Conservation (phyloP, 2,113 vertebrate species). For the Willisornis vidua region DNA sequence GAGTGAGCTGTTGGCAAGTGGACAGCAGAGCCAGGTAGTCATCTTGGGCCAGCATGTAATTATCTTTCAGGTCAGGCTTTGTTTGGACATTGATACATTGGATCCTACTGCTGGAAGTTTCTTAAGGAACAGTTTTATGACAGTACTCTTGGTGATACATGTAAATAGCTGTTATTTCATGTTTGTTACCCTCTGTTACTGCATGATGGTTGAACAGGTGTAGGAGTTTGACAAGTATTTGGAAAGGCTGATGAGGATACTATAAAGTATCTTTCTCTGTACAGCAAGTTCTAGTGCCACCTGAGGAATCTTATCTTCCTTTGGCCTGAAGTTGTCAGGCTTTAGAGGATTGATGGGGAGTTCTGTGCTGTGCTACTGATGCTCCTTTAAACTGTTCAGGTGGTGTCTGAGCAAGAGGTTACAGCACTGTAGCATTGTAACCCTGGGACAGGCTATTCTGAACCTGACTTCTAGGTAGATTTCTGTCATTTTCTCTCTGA, state of each 20-base stretch:
- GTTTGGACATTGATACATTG: neutral
- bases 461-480: neutral
- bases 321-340: conserved; percentile 81
- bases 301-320: conserved; percentile 78
- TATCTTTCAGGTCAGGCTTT: neutral
- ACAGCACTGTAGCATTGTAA: neutral
- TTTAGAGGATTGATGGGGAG: conserved; percentile 70
- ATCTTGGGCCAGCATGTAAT: neutral
- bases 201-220: conserved; percentile 1
- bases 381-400: neutral
- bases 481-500: neutral
- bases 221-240: conserved; percentile 80
- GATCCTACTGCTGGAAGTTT: neutral
- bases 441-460: neutral
- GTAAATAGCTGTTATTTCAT: neutral
- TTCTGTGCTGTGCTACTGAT: conserved; percentile 57
- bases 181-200: conserved; percentile 2
- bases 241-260: conserved; percentile 81
- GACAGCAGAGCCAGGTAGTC: neutral
- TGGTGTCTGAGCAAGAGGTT: neutral
- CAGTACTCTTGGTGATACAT: neutral
- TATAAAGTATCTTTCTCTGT: conserved; percentile 79
- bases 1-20: neutral
- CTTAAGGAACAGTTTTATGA: neutral
- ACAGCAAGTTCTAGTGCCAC: conserved; percentile 78